Evolutionary conservation across 2,888 invertebrate species (phyloP).

Genomic region (Galerucella pusilla): DNA sequence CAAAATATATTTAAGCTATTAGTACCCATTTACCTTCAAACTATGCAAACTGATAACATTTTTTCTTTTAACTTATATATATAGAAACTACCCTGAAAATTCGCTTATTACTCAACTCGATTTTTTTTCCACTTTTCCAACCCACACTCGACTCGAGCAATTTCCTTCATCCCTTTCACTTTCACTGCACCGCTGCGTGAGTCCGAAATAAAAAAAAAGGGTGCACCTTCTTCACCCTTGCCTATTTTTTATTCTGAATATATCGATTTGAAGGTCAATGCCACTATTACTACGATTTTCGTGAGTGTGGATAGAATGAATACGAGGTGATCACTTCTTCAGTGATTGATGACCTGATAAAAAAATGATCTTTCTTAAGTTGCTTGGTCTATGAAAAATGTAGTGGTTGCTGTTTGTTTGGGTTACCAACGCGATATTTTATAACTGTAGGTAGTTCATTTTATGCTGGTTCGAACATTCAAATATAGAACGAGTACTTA

Average conservation of each 20-base stretch:
- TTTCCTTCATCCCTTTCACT: slow-evolving; percentile 40
- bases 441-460: not conserved
- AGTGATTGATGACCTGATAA: slow-evolving; percentile 28
- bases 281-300: slow-evolving; percentile 48
- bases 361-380: slow-evolving; percentile 15
- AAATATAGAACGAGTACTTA: too few species aligned
- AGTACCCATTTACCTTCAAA: too few species aligned
- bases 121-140: slow-evolving; percentile 1
- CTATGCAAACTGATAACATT: not conserved
- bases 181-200: slow-evolving; percentile 33
- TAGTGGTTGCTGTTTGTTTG: not conserved
- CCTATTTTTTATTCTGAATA: slow-evolving; percentile 51
- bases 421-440: not conserved
- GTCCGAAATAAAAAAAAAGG: slow-evolving; percentile 45
- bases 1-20: not conserved
- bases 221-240: slow-evolving; percentile 49
- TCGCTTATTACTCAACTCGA: slow-evolving; percentile 9
- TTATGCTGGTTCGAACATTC: too few species aligned
- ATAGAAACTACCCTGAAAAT: not conserved
- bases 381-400: slow-evolving; percentile 6
- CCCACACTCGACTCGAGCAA: slow-evolving; percentile 25
- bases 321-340: slow-evolving; percentile 32
- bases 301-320: slow-evolving; percentile 38
- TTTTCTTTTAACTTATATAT: not conserved
- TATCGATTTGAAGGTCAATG: slow-evolving; percentile 54